Conservation (phyloP, 2,113 vertebrate species). For the Laticauda colubrina region DNA sequence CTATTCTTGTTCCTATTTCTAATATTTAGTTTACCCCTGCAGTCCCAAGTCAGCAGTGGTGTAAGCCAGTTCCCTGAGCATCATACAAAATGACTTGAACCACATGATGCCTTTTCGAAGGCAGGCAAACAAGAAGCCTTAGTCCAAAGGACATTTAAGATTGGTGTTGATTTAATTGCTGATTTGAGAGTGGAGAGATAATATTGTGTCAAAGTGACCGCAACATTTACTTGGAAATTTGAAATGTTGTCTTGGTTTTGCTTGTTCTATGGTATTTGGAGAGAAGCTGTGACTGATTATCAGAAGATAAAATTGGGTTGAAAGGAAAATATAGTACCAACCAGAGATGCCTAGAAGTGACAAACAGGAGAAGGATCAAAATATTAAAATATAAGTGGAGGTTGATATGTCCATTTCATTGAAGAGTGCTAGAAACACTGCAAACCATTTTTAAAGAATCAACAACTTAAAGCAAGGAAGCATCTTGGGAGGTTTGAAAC, state of each 20-base stretch:
- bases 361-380: background rate
- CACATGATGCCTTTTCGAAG: accelerated
- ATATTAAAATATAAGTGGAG: background rate
- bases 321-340: too few relatives aligned
- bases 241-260: background rate
- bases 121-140: background rate
- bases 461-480: too few relatives aligned
- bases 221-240: background rate
- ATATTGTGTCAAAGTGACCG: too few relatives aligned
- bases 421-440: background rate
- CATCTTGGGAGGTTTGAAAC: background rate
- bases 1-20: background rate
- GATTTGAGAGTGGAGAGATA: background rate
- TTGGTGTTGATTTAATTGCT: background rate
- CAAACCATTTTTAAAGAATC: background rate
- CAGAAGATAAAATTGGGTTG: too few relatives aligned
- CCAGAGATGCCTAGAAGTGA: background rate
- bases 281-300: background rate
- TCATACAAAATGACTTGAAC: background rate
- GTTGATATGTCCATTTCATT: background rate
- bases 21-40: background rate
- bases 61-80: background rate
- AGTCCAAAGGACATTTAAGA: background rate
- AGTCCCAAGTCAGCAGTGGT: background rate
- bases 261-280: background rate